Conservation (phyloP, 2,797 vertebrate species). For the Acrocephalus scirpaceus region DNA sequence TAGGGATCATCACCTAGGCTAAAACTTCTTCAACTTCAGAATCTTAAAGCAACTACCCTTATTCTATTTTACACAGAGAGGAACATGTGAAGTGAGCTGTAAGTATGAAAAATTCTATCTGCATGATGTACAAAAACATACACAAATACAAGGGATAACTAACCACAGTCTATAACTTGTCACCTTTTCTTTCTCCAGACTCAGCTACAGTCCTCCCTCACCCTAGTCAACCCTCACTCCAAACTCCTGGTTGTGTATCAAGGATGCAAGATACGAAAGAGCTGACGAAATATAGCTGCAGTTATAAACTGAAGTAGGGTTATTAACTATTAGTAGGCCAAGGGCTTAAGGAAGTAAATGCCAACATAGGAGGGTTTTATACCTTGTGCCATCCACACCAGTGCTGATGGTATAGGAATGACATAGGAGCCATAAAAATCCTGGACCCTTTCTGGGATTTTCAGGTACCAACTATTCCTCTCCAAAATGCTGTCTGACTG, state of each 20-base stretch:
- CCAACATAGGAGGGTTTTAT: neutral
- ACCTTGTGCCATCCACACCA: neutral
- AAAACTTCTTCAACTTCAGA: neutral
- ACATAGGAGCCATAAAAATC: neutral
- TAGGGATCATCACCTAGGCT: neutral
- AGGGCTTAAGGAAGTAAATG: neutral
- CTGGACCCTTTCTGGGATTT: neutral
- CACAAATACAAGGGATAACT: neutral
- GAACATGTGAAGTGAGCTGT: neutral
- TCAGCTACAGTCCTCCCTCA: neutral
- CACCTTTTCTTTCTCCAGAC: neutral
- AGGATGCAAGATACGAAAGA: neutral
- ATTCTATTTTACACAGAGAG: neutral
- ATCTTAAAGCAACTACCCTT: neutral
- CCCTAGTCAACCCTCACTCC: neutral
- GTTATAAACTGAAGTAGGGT: neutral
- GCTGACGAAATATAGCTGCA: neutral
- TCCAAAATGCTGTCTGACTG: neutral
- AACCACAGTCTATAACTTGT: neutral
- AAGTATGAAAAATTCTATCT: neutral
- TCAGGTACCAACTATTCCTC: neutral
- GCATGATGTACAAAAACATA: neutral
- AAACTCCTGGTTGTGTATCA: neutral
- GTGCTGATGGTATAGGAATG: neutral
- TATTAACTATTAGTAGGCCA: neutral